A percentile compares a stretch with the other conserved stretches of the same genome.
Conservation (phyloP, 2,113 vertebrate species). For the Propithecus coquereli region DNA sequence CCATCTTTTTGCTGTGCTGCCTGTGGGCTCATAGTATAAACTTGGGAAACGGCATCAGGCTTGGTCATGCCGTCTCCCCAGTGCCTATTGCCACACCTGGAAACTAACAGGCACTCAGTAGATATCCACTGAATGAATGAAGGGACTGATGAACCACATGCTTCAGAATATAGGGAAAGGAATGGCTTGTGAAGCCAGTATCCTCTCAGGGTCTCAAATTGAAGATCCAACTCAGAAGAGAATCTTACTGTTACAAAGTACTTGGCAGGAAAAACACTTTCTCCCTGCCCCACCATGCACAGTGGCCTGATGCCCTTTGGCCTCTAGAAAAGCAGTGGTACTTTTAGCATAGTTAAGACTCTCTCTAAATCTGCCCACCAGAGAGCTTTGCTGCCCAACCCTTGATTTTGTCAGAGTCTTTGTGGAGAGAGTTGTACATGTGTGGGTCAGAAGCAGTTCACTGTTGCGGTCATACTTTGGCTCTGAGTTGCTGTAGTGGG, state of each 20-base stretch:
- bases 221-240: constrained; percentile 8
- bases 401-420: background rate
- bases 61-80: background rate
- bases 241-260: constrained; percentile 24
- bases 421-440: background rate
- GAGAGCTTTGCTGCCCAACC: background rate
- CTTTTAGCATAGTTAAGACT: background rate
- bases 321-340: background rate
- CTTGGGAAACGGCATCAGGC: background rate
- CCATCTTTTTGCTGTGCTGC: constrained; percentile 8
- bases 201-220: constrained; percentile 19
- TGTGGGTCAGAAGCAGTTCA: background rate
- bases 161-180: background rate
- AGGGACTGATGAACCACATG: background rate
- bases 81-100: background rate
- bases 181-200: background rate
- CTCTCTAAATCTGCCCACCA: background rate
- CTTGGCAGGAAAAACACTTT: background rate
- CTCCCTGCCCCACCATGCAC: background rate
- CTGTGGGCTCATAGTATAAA: background rate
- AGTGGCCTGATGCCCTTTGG: background rate
- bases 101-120: background rate
- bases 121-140: constrained; percentile 17
- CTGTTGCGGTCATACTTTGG: background rate
- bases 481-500: background rate